These are phyloP conservation scores for Leptura quadrifasciata DNA, from an alignment of 2,888 invertebrate genomes.

Conservation along the genomic window DNA sequence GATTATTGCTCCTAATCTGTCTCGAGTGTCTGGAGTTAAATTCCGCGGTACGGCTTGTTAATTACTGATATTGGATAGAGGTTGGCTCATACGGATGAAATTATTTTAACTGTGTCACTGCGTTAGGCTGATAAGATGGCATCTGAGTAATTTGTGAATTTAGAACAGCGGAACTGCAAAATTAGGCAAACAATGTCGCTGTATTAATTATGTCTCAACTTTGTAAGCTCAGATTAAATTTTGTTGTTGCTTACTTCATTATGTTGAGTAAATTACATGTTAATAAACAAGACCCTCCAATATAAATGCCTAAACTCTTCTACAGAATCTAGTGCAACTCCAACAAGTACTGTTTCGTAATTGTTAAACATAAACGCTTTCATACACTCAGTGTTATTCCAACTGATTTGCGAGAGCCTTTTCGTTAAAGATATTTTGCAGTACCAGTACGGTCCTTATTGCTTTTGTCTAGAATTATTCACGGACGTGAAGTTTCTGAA, in stretches of 20 bases:
- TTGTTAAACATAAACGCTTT: no score
- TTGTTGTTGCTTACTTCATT: slow-evolving; percentile 3
- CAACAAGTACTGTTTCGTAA: no score
- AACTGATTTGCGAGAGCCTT: no score
- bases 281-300: background rate
- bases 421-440: no score
- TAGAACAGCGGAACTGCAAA: slow-evolving; percentile 14
- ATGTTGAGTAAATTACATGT: background rate
- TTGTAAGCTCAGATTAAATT: background rate
- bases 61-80: background rate
- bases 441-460: background rate
- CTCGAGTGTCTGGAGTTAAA: background rate
- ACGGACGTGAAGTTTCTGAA: background rate
- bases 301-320: no score
- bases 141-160: slow-evolving; percentile 8
- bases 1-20: background rate
- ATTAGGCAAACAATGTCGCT: slow-evolving; percentile 8
- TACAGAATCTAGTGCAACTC: no score
- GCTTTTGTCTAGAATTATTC: background rate
- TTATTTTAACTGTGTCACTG: slow-evolving; percentile 30
- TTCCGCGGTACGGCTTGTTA: slow-evolving; percentile 3
- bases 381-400: no score
- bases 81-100: slow-evolving; percentile 1
- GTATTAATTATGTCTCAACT: slow-evolving; percentile 3
- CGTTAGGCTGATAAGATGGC: slow-evolving; percentile 1